phyloP scores from a whole-genome alignment of 1,140 invertebrate genomes.

The Condylostylus longicornis region DNA sequence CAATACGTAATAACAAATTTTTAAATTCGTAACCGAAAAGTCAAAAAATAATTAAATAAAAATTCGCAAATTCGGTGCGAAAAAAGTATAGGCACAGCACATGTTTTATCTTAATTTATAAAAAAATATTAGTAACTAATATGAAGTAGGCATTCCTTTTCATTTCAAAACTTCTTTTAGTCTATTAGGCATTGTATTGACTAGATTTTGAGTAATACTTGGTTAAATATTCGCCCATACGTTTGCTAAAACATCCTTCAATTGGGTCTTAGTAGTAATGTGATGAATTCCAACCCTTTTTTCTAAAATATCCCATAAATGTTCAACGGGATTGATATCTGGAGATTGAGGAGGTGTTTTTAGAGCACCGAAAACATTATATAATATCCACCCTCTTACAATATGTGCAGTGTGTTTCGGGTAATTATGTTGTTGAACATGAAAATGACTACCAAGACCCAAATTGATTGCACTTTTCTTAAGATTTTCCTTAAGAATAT shows the following conservation, averaged over 20 bases:
- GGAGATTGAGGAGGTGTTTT: neutral
- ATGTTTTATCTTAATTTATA: too few relatives aligned
- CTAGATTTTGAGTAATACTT: constrained; percentile 7
- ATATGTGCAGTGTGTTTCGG: neutral
- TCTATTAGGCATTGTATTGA: constrained; percentile 7
- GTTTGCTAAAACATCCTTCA: constrained; percentile 6
- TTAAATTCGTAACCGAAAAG: too few relatives aligned
- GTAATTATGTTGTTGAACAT: neutral
- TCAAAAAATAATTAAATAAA: too few relatives aligned
- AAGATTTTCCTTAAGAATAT: neutral
- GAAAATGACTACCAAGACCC: neutral
- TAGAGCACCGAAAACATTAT: neutral
- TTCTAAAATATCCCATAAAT: neutral
- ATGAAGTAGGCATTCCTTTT: too few relatives aligned
- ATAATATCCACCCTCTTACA: neutral
- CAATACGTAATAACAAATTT: too few relatives aligned
- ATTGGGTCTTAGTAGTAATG: neutral
- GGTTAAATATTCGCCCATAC: constrained; percentile 13
- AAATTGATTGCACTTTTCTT: neutral
- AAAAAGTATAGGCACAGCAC: too few relatives aligned
- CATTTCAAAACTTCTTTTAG: constrained; percentile 7
- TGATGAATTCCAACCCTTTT: neutral
- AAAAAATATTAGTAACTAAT: too few relatives aligned
- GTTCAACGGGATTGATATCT: neutral
- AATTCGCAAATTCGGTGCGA: too few relatives aligned